These are phyloP conservation scores for Cistogaster globosa DNA, from an alignment of 2,888 invertebrate genomes.

Conservation along the genomic window DNA sequence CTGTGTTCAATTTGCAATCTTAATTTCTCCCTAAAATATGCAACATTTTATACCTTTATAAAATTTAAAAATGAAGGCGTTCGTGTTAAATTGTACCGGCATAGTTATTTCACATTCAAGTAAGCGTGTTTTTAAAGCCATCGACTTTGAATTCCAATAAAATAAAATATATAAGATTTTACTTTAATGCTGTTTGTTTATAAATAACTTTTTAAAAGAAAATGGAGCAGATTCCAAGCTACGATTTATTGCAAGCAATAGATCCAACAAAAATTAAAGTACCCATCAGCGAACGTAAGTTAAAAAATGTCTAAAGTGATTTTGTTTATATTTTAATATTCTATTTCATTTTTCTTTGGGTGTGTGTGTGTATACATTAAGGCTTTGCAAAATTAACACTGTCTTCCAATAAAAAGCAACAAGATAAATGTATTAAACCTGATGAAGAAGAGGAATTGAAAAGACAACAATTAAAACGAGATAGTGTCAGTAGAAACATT, in stretches of 20 bases:
- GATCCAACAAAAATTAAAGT: constrained; percentile 80
- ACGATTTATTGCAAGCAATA: constrained; percentile 78
- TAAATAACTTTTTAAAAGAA: not conserved
- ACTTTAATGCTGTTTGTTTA: not conserved
- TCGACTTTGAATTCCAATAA: constrained; percentile 23
- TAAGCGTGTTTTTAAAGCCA: constrained; percentile 10
- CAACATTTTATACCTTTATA: not conserved
- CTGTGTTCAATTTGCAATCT: constrained; percentile 30
- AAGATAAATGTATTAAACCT: constrained; percentile 15
- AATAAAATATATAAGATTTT: not conserved
- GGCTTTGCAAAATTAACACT: constrained; percentile 81
- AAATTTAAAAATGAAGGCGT: constrained; percentile 1
- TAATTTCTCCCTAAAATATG: constrained; percentile 1
- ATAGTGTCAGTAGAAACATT: constrained; percentile 76
- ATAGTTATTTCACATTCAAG: not conserved
- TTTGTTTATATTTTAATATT: not conserved
- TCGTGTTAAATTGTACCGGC: not conserved
- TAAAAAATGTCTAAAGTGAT: not conserved
- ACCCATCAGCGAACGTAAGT: constrained; percentile 78
- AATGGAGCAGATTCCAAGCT: constrained; percentile 74
- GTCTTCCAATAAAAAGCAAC: constrained; percentile 78
- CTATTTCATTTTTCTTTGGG: not conserved
- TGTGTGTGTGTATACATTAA: constrained; percentile 50
- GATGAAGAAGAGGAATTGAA: not conserved
- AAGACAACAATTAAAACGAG: constrained; percentile 21